A percentile compares a stretch with the other conserved stretches of the same genome.
phyloP scores from a whole-genome alignment of 1,140 invertebrate species.

The Carposina sasakii region DNA sequence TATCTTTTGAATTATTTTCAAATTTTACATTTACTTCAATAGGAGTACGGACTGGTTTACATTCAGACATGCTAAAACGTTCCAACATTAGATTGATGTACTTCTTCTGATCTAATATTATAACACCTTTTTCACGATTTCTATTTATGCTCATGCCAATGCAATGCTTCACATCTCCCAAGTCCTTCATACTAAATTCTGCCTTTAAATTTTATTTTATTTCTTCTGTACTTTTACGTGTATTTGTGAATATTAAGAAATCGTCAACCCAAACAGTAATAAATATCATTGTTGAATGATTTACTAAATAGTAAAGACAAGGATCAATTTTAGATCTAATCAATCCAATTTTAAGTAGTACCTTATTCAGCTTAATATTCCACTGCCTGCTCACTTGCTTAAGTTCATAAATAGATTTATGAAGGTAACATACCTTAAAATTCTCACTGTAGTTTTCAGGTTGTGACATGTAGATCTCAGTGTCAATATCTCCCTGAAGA shows the following conservation, averaged over 20 bases:
- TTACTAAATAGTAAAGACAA: constrained; percentile 26
- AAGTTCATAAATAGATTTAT: constrained; percentile 57
- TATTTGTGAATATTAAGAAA: constrained; percentile 24
- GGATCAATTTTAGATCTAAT: constrained; percentile 15
- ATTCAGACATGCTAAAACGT: constrained; percentile 26
- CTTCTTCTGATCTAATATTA: constrained; percentile 16
- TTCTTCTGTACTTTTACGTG: constrained; percentile 9
- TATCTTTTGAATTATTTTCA: neutral
- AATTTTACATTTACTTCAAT: constrained; percentile 5
- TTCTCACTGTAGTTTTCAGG: constrained; percentile 37
- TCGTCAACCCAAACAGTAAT: constrained; percentile 26
- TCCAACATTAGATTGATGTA: constrained; percentile 15
- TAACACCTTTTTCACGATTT: constrained; percentile 20
- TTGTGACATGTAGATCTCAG: constrained; percentile 56
- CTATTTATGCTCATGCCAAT: constrained; percentile 28
- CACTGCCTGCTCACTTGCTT: constrained; percentile 45
- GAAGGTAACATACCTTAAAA: constrained; percentile 40
- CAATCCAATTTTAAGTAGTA: constrained; percentile 23
- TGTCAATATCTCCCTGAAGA: constrained; percentile 56
- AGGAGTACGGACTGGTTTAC: constrained; percentile 29
- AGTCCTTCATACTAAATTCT: constrained; percentile 30
- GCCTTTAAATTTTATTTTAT: constrained; percentile 10
- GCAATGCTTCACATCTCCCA: constrained; percentile 22
- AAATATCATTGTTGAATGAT: constrained; percentile 14
- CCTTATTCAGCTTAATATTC: constrained; percentile 24